phyloP scores from a whole-genome alignment of 2,797 vertebrate species.

The Chaetodon trifasciatus region DNA sequence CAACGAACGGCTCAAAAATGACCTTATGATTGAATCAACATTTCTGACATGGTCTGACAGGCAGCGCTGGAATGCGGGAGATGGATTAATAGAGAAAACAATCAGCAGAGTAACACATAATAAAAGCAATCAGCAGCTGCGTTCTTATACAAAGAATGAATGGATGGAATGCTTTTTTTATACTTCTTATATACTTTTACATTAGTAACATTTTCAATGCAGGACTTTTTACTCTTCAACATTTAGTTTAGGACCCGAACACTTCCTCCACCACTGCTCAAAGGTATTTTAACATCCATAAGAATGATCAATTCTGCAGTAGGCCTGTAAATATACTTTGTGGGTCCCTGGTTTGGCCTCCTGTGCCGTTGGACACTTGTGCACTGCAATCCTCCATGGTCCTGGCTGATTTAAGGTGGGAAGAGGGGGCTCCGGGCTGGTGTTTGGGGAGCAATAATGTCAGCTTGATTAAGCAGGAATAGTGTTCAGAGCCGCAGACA shows the following conservation, averaged over 20 bases:
- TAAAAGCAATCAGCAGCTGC: too few species aligned
- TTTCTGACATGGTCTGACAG: neutral
- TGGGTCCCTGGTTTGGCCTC: neutral
- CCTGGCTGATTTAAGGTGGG: conserved; percentile 76
- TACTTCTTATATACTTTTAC: too few species aligned
- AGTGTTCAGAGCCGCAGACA: conserved; percentile 72
- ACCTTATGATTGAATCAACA: neutral
- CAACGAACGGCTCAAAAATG: neutral
- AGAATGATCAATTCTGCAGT: neutral
- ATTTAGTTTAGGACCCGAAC: too few species aligned
- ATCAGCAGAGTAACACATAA: too few species aligned
- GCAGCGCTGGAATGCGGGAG: neutral
- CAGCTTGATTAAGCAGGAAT: conserved; percentile 85
- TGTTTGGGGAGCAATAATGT: conserved; percentile 80
- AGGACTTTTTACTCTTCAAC: too few species aligned
- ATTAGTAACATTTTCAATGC: too few species aligned
- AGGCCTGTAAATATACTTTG: neutral
- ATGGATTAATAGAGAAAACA: neutral
- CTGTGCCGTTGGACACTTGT: conserved; percentile 6
- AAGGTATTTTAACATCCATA: neutral
- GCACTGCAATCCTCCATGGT: conserved; percentile 45
- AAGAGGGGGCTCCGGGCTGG: conserved; percentile 50
- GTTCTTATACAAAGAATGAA: too few species aligned
- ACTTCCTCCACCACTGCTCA: neutral
- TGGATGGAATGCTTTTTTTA: too few species aligned